Evolutionary conservation across 2,888 invertebrate genomes (phyloP), one percentile per base, ranked within the genome.

Genomic region (Cylloceria caligata): DNA sequence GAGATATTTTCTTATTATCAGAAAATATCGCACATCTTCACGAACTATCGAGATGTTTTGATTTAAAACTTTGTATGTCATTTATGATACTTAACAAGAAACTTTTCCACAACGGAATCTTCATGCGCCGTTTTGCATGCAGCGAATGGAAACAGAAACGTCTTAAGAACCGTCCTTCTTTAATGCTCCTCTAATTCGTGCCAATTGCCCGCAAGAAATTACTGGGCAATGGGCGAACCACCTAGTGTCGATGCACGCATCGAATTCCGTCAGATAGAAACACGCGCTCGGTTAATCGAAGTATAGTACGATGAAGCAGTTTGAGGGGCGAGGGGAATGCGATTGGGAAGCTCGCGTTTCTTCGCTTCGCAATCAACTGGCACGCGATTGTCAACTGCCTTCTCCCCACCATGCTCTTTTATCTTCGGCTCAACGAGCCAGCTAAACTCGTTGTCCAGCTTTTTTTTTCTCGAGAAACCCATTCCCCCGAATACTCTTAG

Each of bases 241-340:
- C 47, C 49, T 24, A 68, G 79, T 80, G 80, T 78, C 76, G 78
- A 85, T 84, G 74, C 69, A 76, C 81, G 76, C 84, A 80, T 85
- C 77, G 80, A 85, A 85, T 83, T 75, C 74, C 80, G 74, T 52
- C 67, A 65, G 82, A 82, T 71, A 74, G 82, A 75, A 82, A 79
- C 78, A 60, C 78, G 78, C 78, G 74, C 65, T 71, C 65, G 60
- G 64, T 81, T 73, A 24, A 73, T 68, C 68, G 77, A 60, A 74
- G 62, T 64, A 77, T 3, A 11, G 34, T 16, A 34, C 68, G 81
- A 27, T 64, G 68, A 64, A 73, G 49, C 73, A 57, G 60, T 72
- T 86, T 68, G 81, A 80, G 49, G 73, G 62, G 75, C 69, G 84
- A 80, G 73, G 74, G 71, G 75, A 42, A 83, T 81, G 77, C 83